These are phyloP conservation scores for Barypeithes pellucidus DNA, from an alignment of 2,888 invertebrate species.

Conservation along the genomic window DNA sequence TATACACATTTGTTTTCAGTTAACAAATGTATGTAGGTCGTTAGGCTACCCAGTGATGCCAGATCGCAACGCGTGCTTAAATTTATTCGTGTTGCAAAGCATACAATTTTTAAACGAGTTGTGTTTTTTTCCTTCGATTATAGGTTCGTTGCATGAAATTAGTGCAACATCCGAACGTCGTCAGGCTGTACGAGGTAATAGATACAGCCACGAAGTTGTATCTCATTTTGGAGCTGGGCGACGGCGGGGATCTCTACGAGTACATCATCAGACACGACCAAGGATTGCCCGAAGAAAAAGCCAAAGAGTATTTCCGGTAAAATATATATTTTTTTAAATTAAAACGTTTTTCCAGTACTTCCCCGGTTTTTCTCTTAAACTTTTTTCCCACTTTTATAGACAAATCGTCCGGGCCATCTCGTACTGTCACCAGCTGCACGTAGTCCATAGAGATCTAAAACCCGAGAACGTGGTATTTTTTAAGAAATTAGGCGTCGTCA, in stretches of 20 bases:
- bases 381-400: constrained; percentile 67
- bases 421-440: constrained; percentile 95
- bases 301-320: constrained; percentile 86
- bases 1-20: too few species aligned
- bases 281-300: constrained; percentile 87
- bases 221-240: constrained; percentile 96
- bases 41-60: too few species aligned
- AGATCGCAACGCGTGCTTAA: too few species aligned
- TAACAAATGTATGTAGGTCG: too few species aligned
- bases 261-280: constrained; percentile 97
- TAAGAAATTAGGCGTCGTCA: constrained; percentile 96
- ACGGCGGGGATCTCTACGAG: constrained; percentile 98
- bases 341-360: neutral
- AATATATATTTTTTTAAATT: too few species aligned
- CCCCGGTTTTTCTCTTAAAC: neutral
- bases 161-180: constrained; percentile 99
- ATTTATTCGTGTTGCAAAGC: too few species aligned
- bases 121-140: constrained; percentile 50
- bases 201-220: constrained; percentile 99
- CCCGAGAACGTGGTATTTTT: constrained; percentile 99
- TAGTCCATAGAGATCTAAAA: constrained; percentile 94
- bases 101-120: too few species aligned
- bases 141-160: constrained; percentile 98
- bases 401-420: constrained; percentile 98
- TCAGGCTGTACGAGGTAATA: constrained; percentile 98